Evolutionary conservation across 2,797 vertebrate genomes (phyloP).

Genomic region (Babyrousa celebensis): DNA sequence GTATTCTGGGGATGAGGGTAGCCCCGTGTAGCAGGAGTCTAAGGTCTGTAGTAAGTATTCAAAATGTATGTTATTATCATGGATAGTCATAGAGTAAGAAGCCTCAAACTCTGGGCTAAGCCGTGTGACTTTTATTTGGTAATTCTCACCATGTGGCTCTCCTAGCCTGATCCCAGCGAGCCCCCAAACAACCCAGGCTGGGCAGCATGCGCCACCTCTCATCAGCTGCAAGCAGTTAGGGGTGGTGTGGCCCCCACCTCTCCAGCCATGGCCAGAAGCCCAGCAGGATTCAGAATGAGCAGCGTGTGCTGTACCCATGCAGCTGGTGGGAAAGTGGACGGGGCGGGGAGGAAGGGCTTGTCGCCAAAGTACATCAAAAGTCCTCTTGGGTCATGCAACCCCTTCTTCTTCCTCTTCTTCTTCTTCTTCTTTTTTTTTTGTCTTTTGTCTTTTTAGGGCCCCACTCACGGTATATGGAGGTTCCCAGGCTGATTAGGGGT

Average conservation of each 20-base stretch:
- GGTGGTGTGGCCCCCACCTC: background rate
- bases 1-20: background rate
- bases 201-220: background rate
- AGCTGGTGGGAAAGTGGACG: background rate
- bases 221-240: background rate
- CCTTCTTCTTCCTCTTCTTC: background rate
- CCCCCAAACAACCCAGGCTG: background rate
- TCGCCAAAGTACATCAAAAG: background rate
- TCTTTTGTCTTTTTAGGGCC: too few relatives aligned
- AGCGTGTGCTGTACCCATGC: background rate
- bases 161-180: background rate
- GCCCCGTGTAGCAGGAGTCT: background rate
- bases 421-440: too few relatives aligned
- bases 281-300: slow-evolving; percentile 35
- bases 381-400: background rate
- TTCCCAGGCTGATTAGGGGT: too few relatives aligned
- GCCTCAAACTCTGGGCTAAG: slow-evolving; percentile 1
- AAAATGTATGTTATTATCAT: background rate
- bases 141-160: background rate
- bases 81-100: background rate
- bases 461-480: too few relatives aligned
- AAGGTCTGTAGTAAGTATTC: background rate
- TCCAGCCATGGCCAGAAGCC: background rate
- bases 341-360: background rate
- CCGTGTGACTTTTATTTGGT: background rate